Evolutionary conservation across 2,888 invertebrate species (phyloP).

Genomic region (Euplagia quadripunctaria): DNA sequence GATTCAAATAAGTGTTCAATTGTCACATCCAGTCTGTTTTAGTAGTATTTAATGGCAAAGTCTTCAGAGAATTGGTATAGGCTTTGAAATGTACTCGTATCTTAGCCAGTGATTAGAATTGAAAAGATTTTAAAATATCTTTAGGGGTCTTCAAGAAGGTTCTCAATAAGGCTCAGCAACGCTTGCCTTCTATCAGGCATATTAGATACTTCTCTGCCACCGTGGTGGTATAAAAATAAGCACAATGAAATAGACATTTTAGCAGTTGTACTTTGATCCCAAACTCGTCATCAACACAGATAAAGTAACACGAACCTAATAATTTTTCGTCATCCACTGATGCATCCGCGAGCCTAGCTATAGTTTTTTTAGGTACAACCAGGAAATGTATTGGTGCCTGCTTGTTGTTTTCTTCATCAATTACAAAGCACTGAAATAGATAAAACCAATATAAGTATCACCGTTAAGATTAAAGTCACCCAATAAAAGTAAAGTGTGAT

Average conservation of each 20-base stretch:
- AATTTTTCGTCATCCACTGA: slow-evolving; percentile 90
- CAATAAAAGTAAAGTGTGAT: background rate
- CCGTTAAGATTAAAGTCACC: background rate
- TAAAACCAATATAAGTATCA: slow-evolving; percentile 1
- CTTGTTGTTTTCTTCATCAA: slow-evolving; percentile 93
- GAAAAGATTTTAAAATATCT: background rate
- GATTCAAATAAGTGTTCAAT: too few species aligned
- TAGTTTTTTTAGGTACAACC: slow-evolving; percentile 95
- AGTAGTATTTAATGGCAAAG: too few species aligned
- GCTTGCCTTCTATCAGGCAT: background rate
- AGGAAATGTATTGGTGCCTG: slow-evolving; percentile 97
- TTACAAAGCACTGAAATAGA: slow-evolving; percentile 93
- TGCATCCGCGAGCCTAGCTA: slow-evolving; percentile 91
- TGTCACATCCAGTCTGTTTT: too few species aligned
- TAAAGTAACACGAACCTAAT: slow-evolving; percentile 70
- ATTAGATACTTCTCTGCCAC: background rate
- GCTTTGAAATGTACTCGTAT: too few species aligned
- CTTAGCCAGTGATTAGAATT: too few species aligned
- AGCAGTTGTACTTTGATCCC: background rate
- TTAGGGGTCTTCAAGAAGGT: background rate
- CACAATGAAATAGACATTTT: background rate
- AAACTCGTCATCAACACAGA: background rate
- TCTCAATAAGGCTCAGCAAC: background rate
- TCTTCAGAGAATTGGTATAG: too few species aligned
- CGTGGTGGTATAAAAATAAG: too few species aligned